phyloP scores from a whole-genome alignment of 1,140 invertebrate genomes.

The Phortica variegata region DNA sequence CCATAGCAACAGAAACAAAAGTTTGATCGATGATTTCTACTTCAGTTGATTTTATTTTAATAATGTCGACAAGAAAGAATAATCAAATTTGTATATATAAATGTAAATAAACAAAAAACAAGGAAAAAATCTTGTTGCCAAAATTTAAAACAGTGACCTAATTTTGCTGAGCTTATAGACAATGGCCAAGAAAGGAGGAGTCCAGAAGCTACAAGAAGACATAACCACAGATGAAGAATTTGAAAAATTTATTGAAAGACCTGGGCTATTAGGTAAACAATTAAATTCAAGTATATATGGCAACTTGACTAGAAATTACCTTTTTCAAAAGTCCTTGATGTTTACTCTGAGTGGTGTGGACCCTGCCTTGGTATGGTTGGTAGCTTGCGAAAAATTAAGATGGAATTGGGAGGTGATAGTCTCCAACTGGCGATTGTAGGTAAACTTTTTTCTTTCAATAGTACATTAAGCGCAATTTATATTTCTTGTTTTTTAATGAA shows the following conservation, averaged over 20 bases:
- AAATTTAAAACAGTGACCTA: too few relatives aligned
- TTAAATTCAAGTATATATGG: neutral
- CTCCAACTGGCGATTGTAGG: slow-evolving; percentile 77
- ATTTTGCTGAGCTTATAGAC: too few relatives aligned
- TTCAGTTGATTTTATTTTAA: too few relatives aligned
- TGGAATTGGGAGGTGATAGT: slow-evolving; percentile 84
- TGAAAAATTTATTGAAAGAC: slow-evolving; percentile 72
- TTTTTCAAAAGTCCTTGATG: slow-evolving; percentile 71
- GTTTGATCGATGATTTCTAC: too few relatives aligned
- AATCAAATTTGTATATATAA: too few relatives aligned
- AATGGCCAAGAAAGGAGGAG: slow-evolving; percentile 71
- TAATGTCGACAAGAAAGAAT: too few relatives aligned
- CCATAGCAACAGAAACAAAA: too few relatives aligned
- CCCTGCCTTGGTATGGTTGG: slow-evolving; percentile 84
- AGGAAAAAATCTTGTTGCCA: too few relatives aligned
- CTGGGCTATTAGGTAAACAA: slow-evolving; percentile 75
- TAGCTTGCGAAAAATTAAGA: slow-evolving; percentile 83
- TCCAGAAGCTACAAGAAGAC: slow-evolving; percentile 75
- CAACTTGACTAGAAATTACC: neutral
- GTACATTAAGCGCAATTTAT: neutral
- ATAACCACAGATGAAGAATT: slow-evolving; percentile 81
- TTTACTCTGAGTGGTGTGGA: slow-evolving; percentile 90
- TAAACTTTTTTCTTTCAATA: neutral
- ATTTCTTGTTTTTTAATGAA: slow-evolving; percentile 4
- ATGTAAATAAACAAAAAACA: too few relatives aligned